Base-by-base conservation (phyloP, 2,797 vertebrate species). In the Lateolabrax maculatus region DNA sequence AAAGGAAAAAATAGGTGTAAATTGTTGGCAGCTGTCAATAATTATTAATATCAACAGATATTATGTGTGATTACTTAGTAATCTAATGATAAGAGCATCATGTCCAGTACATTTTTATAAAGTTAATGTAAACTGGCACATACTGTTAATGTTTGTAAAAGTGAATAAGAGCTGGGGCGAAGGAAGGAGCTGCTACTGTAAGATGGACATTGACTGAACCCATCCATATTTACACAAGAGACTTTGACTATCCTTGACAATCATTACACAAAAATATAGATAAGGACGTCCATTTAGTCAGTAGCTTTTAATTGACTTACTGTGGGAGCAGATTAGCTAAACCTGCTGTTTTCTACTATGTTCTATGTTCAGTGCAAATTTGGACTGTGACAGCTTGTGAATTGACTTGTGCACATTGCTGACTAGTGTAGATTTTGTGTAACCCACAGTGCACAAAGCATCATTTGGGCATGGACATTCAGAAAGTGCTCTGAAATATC, bases 231-330 rank as follows among this genome's bases (percentile, higher is more conserved):
- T 34, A 34, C 31, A 34, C 31, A 6, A 25, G 34, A 85, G 63
- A 83, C 58, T n/a, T 65, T 51, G 58, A 61, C 65, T 76, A 68
- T 23, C 57, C 37, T 53, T 0, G 29, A 23, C 56, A 93, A 90
- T 93, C 57, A 94, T 94, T 92, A 89, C 87, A 87, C 56, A 64
- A 70, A 84, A 66, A 21, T 19, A 53, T 13, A 77, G 80, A 89
- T 86, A 92, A 89, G 27, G 9, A 79, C 23, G 29, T 13, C 0
- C 2, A 1, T 31, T 2, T 18, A 18, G 16, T 46, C 52, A 44
- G 34, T 1, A 62, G n/a, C 29, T 69, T 61, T 57, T 36, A 7
- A 46, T 77, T 36, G 5, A 15, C 19, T 61, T 0, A 12, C 34
- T 27, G 3, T 2, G n/a, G 51, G 10, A 80, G 15, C 1, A 23